Base-by-base conservation (phyloP, 1,140 invertebrate species). In the Saccostrea glomerata region DNA sequence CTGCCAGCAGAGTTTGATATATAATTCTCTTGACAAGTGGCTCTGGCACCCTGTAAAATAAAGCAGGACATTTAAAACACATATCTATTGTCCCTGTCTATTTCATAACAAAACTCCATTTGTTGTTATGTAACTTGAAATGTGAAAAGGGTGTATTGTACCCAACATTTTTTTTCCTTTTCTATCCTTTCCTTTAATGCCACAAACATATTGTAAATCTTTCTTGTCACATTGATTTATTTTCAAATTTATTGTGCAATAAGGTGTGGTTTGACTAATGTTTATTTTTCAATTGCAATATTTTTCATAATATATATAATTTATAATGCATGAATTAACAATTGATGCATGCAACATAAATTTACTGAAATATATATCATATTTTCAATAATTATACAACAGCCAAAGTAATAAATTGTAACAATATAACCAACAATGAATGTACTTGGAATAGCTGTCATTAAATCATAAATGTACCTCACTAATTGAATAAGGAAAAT, bases 1-100 rank as follows among this genome's bases (percentile, higher is more conserved):
- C 96, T 0, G 98, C 99, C 92, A 98, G 97, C 30, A 99, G 95
- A 25, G 98, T 98, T 95, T 99, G 99, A 97, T 98, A 99, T 84
- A 97, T 97, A 30, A 99, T 98, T 95, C 98, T 97, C 95, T 98
- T 98, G 1, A 97, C 90, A 63, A 98, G 96, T 60, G 96, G 95
- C 92, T 99, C 98, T 3, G 98, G 98, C 96, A 98, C 92, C 96
- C 98, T 96, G 89, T 77, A 94, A 93, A 56, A 47, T 87, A 70
- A 89, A 63, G 6, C 58, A 20, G 47, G 47, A 47, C 47, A 47
- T 47, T 47, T 47, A 47, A 47, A 47, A 47, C 47, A 60, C 58
- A 60, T 60, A 60, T 60, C 20, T 60, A 60, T 20, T 60, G 20
- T 20, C 4, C 58, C 58, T 60, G 58, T 60, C 58, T 20, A 60